Percentiles rank a stretch among this genome's conserved stretches.
Evolutionary conservation across 1,140 invertebrate species (phyloP).

Genomic region (Drosophila kurseongensis): DNA sequence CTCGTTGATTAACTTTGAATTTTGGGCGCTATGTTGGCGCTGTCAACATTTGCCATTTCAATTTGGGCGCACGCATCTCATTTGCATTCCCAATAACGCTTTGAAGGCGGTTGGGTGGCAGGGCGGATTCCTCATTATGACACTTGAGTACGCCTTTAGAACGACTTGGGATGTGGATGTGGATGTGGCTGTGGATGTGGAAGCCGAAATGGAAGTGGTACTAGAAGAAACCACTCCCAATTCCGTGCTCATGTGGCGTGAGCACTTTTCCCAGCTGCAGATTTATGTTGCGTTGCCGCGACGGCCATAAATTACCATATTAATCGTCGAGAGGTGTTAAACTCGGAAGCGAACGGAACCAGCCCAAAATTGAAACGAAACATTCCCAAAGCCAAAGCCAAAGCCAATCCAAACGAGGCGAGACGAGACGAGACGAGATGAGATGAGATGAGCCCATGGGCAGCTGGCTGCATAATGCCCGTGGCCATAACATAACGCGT

Average conservation of each 20-base stretch:
- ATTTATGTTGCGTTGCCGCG: conserved; percentile 49
- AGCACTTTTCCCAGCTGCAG: conserved; percentile 40
- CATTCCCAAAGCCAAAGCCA: not conserved
- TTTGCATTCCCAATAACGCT: conserved; percentile 56
- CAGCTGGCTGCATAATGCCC: conserved; percentile 20
- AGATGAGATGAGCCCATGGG: not conserved
- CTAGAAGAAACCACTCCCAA: not conserved
- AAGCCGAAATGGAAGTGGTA: not conserved
- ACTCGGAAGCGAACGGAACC: conserved; percentile 37
- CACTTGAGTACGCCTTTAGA: conserved; percentile 30
- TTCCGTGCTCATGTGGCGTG: conserved; percentile 11
- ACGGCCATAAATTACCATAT: conserved; percentile 56
- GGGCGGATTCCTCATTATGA: conserved; percentile 47
- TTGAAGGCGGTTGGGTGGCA: not conserved
- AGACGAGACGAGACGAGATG: conserved; percentile 3
- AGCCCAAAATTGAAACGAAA: conserved; percentile 13
- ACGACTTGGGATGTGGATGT: not conserved
- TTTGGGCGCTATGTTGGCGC: conserved; percentile 42
- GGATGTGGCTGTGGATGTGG: no score
- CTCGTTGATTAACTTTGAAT: conserved; percentile 67
- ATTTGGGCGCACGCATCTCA: conserved; percentile 64
- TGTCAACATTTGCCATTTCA: conserved; percentile 66
- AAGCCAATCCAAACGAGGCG: conserved; percentile 11
- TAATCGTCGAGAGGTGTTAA: conserved; percentile 47
- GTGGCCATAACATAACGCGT: conserved; percentile 11